Base-by-base conservation (phyloP, 2,888 invertebrate species). In the Chironomus riparius region DNA sequence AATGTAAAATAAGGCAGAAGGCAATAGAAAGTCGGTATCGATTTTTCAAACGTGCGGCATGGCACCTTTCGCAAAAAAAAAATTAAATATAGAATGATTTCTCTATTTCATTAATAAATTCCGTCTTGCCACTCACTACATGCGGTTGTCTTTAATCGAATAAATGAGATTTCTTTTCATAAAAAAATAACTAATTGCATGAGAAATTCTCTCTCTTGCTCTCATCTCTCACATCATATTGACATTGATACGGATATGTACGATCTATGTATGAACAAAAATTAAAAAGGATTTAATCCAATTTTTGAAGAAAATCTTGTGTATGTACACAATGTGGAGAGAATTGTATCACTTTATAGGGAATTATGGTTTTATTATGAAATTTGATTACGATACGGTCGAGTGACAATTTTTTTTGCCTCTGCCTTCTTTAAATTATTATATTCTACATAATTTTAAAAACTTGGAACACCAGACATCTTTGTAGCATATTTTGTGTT, bases 1-100 rank as follows among this genome's bases (percentile, higher is more conserved):
- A 72, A 72, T 72, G 72, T 72, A 72, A 72, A 72, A 62, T 72
- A 65, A 72, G 72, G 56, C 28, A 72, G 21, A 65, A 72, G 72
- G 56, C 28, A 72, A 61, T 50, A 62, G 72, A 28, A 38, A 70
- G 22, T 38, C 62, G 56, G 24, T 72, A 72, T 72, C 72, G 72
- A 72, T 72, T 72, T 70, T 72, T 24, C 62, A 56, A 56, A 15
- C 18, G 56, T 56, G 56, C 56, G 56, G 56, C 18, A 56, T 18
- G 18, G 18, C 56, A 56, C 56, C 56, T 18, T 65, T 65, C 12
- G 21, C 21, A 18, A 38, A 38, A 38, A 38, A 18, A 38, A 38
- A 38, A 38, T n/a, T 4, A 28, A 28, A 6, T 4, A 28, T 28
- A 38, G 10, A 10, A 38, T 24, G 22, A 38, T 68, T 68, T 47